phyloP scores from a whole-genome alignment of 2,797 vertebrate species.

The Megaceryle alcyon region DNA sequence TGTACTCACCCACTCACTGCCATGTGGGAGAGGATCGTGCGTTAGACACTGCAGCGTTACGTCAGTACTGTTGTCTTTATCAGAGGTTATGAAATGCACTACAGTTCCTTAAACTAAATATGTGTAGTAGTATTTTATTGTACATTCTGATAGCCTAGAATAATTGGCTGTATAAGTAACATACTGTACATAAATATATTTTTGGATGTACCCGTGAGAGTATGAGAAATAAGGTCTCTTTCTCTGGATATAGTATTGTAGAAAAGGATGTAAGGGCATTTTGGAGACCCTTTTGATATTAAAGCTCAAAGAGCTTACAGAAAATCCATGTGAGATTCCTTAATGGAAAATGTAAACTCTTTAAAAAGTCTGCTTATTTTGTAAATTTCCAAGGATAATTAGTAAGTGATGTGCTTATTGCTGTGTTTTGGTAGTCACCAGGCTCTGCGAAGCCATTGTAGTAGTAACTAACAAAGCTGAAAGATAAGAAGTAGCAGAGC shows the following conservation, averaged over 20 bases:
- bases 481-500: background rate
- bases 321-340: background rate
- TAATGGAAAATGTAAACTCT: background rate
- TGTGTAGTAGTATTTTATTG: background rate
- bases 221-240: background rate
- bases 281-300: background rate
- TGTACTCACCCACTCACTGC: background rate
- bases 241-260: background rate
- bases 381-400: background rate
- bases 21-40: conserved; percentile 1
- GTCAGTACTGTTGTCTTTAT: conserved; percentile 14
- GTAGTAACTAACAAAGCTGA: background rate
- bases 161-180: background rate
- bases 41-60: conserved; percentile 10
- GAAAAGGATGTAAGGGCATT: background rate
- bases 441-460: background rate
- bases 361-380: background rate
- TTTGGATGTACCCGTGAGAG: background rate
- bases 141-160: background rate
- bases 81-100: conserved; percentile 26
- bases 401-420: background rate
- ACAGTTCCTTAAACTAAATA: conserved; percentile 5
- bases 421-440: background rate
- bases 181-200: background rate
- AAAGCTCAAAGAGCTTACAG: background rate